Evolutionary conservation across 2,888 invertebrate species (phyloP).

Genomic region (Tinea pellionella): DNA sequence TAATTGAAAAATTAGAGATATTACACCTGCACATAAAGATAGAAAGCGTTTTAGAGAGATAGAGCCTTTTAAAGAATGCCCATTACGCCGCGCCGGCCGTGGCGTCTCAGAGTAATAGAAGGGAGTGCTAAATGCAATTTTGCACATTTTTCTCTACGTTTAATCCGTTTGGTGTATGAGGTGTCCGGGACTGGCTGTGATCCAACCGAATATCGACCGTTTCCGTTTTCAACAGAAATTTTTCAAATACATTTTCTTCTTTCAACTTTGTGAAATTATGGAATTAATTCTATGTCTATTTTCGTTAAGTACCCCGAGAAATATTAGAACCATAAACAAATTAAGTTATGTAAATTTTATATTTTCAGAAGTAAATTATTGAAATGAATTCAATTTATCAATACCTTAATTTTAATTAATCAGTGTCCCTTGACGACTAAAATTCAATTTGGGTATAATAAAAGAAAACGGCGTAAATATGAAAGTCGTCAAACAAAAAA

Average conservation of each 20-base stretch:
- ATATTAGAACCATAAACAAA: not conserved
- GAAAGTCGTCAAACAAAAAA: not conserved
- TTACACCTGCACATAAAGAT: not conserved
- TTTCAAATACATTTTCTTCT: slow-evolving; percentile 4
- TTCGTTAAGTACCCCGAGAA: not conserved
- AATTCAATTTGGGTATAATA: not conserved
- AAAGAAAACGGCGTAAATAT: not conserved
- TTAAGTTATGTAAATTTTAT: not conserved
- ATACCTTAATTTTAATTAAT: not conserved
- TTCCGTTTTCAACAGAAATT: slow-evolving; percentile 6
- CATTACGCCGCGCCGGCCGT: not conserved
- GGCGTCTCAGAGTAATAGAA: not conserved
- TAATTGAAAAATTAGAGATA: not conserved
- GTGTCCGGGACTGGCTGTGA: slow-evolving; percentile 15
- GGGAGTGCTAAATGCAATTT: slow-evolving; percentile 6
- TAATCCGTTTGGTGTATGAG: slow-evolving; percentile 9
- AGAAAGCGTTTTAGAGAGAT: not conserved
- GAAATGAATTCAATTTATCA: too few species aligned
- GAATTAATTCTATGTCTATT: not conserved
- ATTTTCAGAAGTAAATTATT: too few species aligned
- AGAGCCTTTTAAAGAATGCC: not conserved
- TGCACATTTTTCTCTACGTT: slow-evolving; percentile 3
- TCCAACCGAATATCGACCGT: slow-evolving; percentile 19
- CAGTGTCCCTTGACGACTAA: not conserved
- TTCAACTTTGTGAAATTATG: not conserved